These are phyloP conservation scores for Alfaro cultratus DNA, from an alignment of 2,797 vertebrate species.

Conservation along the genomic window DNA sequence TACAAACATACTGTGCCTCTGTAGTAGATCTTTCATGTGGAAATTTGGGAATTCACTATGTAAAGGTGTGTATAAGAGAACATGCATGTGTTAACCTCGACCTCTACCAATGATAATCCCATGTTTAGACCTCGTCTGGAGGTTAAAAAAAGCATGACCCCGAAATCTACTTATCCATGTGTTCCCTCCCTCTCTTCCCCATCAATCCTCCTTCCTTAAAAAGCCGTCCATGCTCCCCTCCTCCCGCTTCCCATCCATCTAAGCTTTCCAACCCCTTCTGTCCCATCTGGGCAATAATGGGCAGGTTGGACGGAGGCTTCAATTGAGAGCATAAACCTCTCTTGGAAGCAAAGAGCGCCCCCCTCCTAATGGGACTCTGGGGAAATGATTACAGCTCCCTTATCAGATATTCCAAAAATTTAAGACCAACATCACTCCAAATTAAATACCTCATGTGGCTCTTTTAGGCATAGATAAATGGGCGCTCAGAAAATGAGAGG, in stretches of 20 bases:
- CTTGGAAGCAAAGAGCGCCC: constrained; percentile 35
- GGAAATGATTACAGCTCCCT: constrained; percentile 58
- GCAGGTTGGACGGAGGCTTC: constrained; percentile 53
- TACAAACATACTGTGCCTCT: background rate
- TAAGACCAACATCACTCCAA: constrained; percentile 53
- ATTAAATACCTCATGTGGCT: constrained; percentile 63
- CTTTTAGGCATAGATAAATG: constrained; percentile 44
- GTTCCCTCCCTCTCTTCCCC: constrained; percentile 11
- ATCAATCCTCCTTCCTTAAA: constrained; percentile 25
- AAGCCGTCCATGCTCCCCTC: background rate
- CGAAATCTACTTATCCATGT: constrained; percentile 66
- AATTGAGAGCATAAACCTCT: constrained; percentile 53
- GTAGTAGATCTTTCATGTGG: constrained; percentile 23
- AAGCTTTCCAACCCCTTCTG: constrained; percentile 38
- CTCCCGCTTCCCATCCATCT: background rate
- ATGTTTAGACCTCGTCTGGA: constrained; percentile 55
- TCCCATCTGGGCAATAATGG: constrained; percentile 61
- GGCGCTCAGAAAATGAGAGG: constrained; percentile 9
- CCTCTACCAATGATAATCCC: constrained; percentile 60
- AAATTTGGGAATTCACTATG: constrained; percentile 2
- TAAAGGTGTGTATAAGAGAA: constrained; percentile 8
- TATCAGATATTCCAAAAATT: constrained; percentile 71
- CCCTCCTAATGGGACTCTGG: constrained; percentile 56
- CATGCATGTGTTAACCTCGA: constrained; percentile 15
- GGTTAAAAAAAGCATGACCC: constrained; percentile 46